Percentiles rank a stretch among this genome's conserved stretches.
Evolutionary conservation across 2,888 invertebrate genomes (phyloP).

Genomic region (Nomada fabriciana): DNA sequence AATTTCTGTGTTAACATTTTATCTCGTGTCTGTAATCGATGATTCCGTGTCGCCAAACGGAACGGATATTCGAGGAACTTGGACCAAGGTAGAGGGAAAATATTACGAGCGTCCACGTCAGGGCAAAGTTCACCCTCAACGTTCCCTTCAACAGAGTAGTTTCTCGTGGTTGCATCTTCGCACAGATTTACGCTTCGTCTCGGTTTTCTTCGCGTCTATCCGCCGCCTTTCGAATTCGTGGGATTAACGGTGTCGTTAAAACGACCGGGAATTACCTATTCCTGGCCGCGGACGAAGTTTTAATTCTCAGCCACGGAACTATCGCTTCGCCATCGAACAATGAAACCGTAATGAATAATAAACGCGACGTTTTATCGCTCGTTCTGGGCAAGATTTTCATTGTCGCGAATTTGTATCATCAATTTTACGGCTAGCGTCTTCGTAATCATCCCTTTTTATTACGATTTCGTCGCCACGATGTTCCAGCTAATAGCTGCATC

Average conservation of each 20-base stretch:
- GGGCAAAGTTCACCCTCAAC: conserved; percentile 26
- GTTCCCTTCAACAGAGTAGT: conserved; percentile 22
- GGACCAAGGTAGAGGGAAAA: background rate
- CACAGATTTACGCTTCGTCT: conserved; percentile 21
- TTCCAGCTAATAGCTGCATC: background rate
- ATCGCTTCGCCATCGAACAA: conserved; percentile 32
- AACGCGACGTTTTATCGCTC: conserved; percentile 18
- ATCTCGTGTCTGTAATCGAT: background rate
- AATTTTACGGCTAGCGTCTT: background rate
- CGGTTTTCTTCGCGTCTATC: conserved; percentile 33
- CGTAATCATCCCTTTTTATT: background rate
- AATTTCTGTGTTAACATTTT: background rate
- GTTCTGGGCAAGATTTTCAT: conserved; percentile 1
- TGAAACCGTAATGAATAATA: conserved; percentile 40
- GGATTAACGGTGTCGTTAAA: conserved; percentile 50
- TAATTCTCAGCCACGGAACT: conserved; percentile 15
- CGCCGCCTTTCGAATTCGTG: background rate
- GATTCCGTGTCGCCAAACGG: background rate
- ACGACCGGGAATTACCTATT: conserved; percentile 25
- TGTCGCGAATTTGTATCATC: conserved; percentile 10
- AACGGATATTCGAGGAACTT: background rate
- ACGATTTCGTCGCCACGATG: background rate
- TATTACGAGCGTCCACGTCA: background rate
- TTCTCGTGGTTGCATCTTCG: conserved; percentile 35
- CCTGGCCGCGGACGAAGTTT: conserved; percentile 21